Base-by-base conservation (phyloP, 2,113 vertebrate species). In the Emberiza fucata region DNA sequence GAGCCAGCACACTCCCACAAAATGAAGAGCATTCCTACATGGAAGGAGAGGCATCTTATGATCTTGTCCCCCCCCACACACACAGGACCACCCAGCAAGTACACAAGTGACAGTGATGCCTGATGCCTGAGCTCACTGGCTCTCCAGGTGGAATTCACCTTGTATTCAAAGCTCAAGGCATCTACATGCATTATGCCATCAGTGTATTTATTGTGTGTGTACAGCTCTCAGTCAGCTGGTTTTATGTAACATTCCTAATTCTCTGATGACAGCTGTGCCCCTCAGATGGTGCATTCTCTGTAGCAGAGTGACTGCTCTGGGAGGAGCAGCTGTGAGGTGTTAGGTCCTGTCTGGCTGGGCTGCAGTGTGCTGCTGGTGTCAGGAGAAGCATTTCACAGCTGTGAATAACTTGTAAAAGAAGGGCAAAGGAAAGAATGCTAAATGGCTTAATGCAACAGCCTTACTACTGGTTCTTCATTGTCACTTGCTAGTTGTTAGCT, bases 241-340 rank as follows among this genome's bases (percentile, higher is more conserved):
- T 63, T 91, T 81, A 92, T 70, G 12, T 71, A 88, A 70, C 5
- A 0, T 70, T 57, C 47, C 39, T 77, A 63, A 85, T 80, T 92
- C 69, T 76, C 77, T 90, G 90, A 53, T 35, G 76, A 86, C 88
- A 92, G 80, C 56, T 86, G 35, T 45, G 70, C 56, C 71, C 23
- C 72, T 86, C 54, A 63, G 66, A 9, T 81, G 72, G 88, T 79
- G 80, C 44, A n/a, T 29, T 33, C 71, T 54, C 61, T 65, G 64
- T 47, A 61, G 90, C 33, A 72, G 40, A 76, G 85, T 33, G 39
- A 42, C 59, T 91, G 75, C 64, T 80, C 60, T 42, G 51, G 64
- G 68, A 86, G 71, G 51, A 96, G 68, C 11, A 2, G 27, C 33
- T 61, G 50, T 65, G 81, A 95, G 68, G 81, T 78, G 61, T 59